A percentile compares a stretch with the other conserved stretches of the same genome.
These are phyloP conservation scores for Blastomussa wellsi DNA, from an alignment of 92 coral and sea anemone genomes.

Conservation along the genomic window DNA sequence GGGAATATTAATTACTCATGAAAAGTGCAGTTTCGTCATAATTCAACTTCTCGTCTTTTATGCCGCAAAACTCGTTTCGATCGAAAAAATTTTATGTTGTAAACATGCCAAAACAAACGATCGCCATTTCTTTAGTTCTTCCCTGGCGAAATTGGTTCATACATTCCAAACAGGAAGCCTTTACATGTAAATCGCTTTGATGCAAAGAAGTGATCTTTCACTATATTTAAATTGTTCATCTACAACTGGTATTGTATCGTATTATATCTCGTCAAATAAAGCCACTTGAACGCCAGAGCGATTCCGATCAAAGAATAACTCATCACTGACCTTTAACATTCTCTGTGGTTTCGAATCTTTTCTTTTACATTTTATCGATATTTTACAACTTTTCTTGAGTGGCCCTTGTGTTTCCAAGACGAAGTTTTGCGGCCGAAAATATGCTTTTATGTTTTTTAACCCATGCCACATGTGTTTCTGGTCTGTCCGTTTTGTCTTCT, in stretches of 20 bases:
- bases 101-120: background rate
- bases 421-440: conserved; percentile 11
- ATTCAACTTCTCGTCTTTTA: background rate
- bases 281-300: background rate
- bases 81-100: background rate
- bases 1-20: too few species aligned
- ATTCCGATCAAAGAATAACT: background rate
- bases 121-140: background rate
- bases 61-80: background rate
- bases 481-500: background rate
- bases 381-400: background rate
- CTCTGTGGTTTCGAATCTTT: background rate
- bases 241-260: background rate
- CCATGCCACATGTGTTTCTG: conserved; percentile 16
- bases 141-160: background rate
- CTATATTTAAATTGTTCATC: background rate
- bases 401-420: conserved; percentile 3
- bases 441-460: conserved; percentile 1
- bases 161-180: background rate
- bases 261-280: background rate
- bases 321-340: background rate
- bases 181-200: background rate
- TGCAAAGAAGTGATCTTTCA: background rate
- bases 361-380: background rate
- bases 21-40: background rate